A percentile compares a stretch with the other conserved stretches of the same genome.
phyloP scores from a whole-genome alignment of 2,888 invertebrate genomes.

The Drosophila incognita region DNA sequence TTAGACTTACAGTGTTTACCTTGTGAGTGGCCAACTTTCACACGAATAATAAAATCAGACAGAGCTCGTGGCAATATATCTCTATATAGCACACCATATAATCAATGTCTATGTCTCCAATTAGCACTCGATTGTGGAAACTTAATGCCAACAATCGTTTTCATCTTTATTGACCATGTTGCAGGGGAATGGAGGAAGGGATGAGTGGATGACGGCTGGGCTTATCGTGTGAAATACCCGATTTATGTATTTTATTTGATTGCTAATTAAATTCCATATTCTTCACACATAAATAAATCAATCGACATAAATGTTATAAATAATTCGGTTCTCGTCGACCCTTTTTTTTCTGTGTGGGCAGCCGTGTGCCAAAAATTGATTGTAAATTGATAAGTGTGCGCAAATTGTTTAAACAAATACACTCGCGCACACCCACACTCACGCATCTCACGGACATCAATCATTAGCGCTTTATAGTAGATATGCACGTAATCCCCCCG shows the following conservation, averaged over 20 bases:
- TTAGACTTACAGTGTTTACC: conserved; percentile 10
- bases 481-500: conserved; percentile 27
- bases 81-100: conserved; percentile 33
- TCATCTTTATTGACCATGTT: conserved; percentile 18
- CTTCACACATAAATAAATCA: conserved; percentile 61
- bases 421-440: conserved; percentile 7
- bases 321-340: conserved; percentile 60
- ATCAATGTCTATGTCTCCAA: conserved; percentile 40
- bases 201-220: background rate
- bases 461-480: conserved; percentile 44
- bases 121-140: conserved; percentile 76
- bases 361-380: conserved; percentile 64
- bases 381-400: conserved; percentile 73
- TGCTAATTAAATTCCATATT: conserved; percentile 58
- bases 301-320: conserved; percentile 68
- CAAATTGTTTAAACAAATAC: conserved; percentile 67
- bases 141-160: conserved; percentile 60
- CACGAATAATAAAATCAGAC: conserved; percentile 38
- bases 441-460: conserved; percentile 54
- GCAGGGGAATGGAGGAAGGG: background rate
- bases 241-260: conserved; percentile 45
- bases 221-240: conserved; percentile 65
- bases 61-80: conserved; percentile 41
- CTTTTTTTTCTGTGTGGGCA: conserved; percentile 20
- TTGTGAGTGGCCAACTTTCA: conserved; percentile 46